phyloP scores from a whole-genome alignment of 2,113 vertebrate species.

The Beaufortia kweichowensis region DNA sequence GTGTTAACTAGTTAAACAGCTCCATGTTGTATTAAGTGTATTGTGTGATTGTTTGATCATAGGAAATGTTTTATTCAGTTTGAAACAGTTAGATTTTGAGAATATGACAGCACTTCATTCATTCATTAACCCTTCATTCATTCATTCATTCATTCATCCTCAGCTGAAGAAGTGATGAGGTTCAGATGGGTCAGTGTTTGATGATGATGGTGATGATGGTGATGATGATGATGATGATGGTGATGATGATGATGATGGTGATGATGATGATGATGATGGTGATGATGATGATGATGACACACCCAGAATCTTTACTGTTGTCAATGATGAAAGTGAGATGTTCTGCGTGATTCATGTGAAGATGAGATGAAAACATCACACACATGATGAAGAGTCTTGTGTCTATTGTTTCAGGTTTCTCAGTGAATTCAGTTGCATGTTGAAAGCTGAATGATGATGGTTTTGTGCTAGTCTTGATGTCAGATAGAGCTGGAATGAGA shows the following conservation, averaged over 20 bases:
- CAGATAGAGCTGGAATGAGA: constrained; percentile 59
- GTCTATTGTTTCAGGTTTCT: not conserved
- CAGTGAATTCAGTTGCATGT: not conserved
- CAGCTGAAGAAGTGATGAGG: not conserved
- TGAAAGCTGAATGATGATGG: not conserved
- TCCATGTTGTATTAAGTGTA: not conserved
- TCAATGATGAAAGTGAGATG: constrained; percentile 23
- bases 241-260: not conserved
- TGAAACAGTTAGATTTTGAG: no score
- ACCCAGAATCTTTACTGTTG: constrained; percentile 2
- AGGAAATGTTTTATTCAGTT: not conserved
- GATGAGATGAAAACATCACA: constrained; percentile 14
- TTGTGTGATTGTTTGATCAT: not conserved
- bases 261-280: not conserved
- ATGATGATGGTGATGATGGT: not conserved
- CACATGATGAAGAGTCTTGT: no score
- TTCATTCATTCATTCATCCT: not conserved
- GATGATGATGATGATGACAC: no score
- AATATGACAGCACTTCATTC: not conserved
- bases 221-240: not conserved
- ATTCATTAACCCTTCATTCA: not conserved
- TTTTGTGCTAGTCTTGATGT: not conserved
- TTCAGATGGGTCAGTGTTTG: not conserved
- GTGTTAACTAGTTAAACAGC: not conserved
- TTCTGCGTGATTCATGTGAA: constrained; percentile 1